Base-by-base conservation (phyloP, 2,797 vertebrate genomes). In the Uromys caudimaculatus region DNA sequence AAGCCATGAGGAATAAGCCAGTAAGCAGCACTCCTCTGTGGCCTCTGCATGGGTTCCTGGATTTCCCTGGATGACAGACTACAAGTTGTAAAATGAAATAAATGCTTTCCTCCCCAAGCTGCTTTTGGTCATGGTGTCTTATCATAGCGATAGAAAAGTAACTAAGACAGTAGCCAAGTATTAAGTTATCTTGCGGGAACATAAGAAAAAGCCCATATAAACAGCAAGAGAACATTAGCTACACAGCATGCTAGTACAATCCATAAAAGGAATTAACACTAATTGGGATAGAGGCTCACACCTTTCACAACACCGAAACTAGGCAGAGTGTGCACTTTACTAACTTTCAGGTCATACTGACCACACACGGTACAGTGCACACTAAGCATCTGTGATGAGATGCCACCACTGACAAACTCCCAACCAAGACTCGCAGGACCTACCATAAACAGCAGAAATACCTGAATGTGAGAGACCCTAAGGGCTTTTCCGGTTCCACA, bases 381-480 rank as follows among this genome's bases (percentile, higher is more conserved):
- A 92, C 41, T 35, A 86, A 54, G 47, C 44, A 69, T 64, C 12
- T 79, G 79, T 88, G 60, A 50, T 56, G 38, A 79, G 19, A 67
- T n/a, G 73, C 10, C 60, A 58, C 21, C 21, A n/a, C 9, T 32
- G 91, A 84, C 3, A 79, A 91, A 83, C 24, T 35, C n/a, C 54
- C 60, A 86, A 79, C 3, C 85, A 88, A 85, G 16, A 44, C 35
- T 91, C 69, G 71, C 6, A 32, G 52, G 0, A 76, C 17, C 38
- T n/a, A 87, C 56, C 7, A 1, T 41, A 58, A 93, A 89, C 90
- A 92, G 41, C 2, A 87, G 62, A 91, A 86, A 93, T 19, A 88
- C 91, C 54, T 82, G 35, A 11, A 11, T 64, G 27, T 29, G 62
- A 13, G 62, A 27, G 60, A 29, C 27, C 24, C 60, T 62, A 29